These are phyloP conservation scores for Lepidochrysops patricia DNA, from an alignment of 2,888 invertebrate species.

Conservation along the genomic window DNA sequence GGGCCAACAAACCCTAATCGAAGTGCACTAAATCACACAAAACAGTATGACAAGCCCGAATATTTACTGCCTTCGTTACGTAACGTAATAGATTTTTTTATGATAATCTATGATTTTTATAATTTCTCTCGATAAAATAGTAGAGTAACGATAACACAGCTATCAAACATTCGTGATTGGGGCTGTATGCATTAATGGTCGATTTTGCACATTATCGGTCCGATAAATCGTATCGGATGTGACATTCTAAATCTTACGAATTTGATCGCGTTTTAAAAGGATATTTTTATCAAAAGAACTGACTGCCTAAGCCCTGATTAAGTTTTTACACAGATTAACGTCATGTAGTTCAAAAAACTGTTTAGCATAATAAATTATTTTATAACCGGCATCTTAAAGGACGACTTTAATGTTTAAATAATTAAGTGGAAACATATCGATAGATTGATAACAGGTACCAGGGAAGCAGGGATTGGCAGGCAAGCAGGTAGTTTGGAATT, in stretches of 20 bases:
- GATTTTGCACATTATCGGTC: too few relatives aligned
- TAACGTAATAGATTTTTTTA: too few relatives aligned
- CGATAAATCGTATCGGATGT: too few relatives aligned
- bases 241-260: too few relatives aligned
- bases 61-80: too few relatives aligned
- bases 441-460: constrained; percentile 60
- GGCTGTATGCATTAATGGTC: too few relatives aligned
- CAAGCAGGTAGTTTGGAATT: constrained; percentile 57
- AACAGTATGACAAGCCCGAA: too few relatives aligned
- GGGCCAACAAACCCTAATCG: background rate
- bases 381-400: background rate
- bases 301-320: background rate
- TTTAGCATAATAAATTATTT: background rate
- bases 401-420: constrained; percentile 5
- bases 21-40: constrained; percentile 7
- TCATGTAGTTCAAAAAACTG: background rate
- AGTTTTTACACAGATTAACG: background rate
- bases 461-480: too few relatives aligned
- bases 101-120: too few relatives aligned
- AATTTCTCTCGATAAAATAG: too few relatives aligned
- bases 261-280: background rate
- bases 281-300: background rate
- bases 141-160: too few relatives aligned
- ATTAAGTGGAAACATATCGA: constrained; percentile 43
- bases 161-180: too few relatives aligned